phyloP scores from a whole-genome alignment of 2,888 invertebrate genomes.

The Chloroclystis v-ata region DNA sequence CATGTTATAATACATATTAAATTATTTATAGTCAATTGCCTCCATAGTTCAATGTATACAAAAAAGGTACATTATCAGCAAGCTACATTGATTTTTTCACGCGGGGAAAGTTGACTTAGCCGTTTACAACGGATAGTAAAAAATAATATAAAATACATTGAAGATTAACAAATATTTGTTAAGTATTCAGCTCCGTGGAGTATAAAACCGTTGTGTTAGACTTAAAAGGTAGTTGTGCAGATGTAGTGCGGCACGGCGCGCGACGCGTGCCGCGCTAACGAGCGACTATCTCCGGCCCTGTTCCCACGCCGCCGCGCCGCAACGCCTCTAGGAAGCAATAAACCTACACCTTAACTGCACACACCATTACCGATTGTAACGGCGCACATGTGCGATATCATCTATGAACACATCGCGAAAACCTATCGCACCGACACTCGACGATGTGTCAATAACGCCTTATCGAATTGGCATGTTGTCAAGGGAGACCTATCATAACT shows the following conservation, averaged over 20 bases:
- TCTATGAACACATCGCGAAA: slow-evolving; percentile 46
- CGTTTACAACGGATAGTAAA: too few relatives aligned
- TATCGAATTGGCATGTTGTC: slow-evolving; percentile 60
- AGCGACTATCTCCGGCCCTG: slow-evolving; percentile 70
- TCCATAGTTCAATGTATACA: too few relatives aligned
- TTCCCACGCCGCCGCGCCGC: slow-evolving; percentile 67
- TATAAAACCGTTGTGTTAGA: too few relatives aligned
- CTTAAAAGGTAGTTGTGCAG: too few relatives aligned
- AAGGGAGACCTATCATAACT: slow-evolving; percentile 39
- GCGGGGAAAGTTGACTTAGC: too few relatives aligned
- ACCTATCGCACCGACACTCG: slow-evolving; percentile 31
- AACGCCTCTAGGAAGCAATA: slow-evolving; percentile 70
- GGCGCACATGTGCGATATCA: slow-evolving; percentile 63
- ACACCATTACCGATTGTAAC: slow-evolving; percentile 74
- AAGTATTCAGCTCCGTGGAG: too few relatives aligned
- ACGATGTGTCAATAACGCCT: slow-evolving; percentile 59
- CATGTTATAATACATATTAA: too few relatives aligned
- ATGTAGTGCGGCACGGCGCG: slow-evolving; percentile 33
- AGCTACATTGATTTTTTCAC: too few relatives aligned
- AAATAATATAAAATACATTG: too few relatives aligned
- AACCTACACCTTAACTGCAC: slow-evolving; percentile 74
- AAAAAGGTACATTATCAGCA: too few relatives aligned
- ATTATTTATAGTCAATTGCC: too few relatives aligned
- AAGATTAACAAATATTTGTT: too few relatives aligned
- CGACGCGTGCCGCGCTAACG: slow-evolving; percentile 63